Evolutionary conservation across 2,113 vertebrate species (phyloP), one percentile per base, ranked within the genome.

Genomic region (Paraplagusia blochii): DNA sequence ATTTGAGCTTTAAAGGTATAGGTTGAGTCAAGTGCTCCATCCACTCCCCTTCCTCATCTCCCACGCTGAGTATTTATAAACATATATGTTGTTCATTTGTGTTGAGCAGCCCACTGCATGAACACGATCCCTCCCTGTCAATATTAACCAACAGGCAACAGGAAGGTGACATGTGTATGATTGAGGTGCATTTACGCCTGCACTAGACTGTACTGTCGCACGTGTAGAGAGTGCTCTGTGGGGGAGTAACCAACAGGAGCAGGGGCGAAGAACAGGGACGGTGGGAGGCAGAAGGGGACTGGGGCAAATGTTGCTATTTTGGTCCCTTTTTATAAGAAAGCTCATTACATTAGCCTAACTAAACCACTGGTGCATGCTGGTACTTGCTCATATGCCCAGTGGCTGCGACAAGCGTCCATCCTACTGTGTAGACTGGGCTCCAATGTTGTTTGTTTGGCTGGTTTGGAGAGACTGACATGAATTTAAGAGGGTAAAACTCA

Each of bases 11-110:
- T 77, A 76, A 70, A 81, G 81, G 81, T 67, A 72, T 7, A 65
- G 79, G 81, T 83, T 85, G 81, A 88, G 70, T 83, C 77, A 87
- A 85, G 80, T 79, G 74, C 79, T 81, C 71, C 58, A 79, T 76
- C 68, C 51, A 68, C 77, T 77, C 74, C 74, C 57, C 63, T 78
- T 70, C 77, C 57, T 75, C 54, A 62, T 84, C 74, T 82, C 69
- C 75, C 49, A 82, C 81, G 69, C 73, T 67, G 58, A 69, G 77
- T 18, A 44, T 79, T 83, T 80, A 80, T 51, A 84, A 79, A 82
- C 55, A 44, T 49, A 81, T 81, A 56, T 46, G 50, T 55, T 66
- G 74, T 74, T 74, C 83, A 88, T 86, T 86, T 86, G 53, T 18
- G 72, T 64, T 72, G n/a, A 34, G 62, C 80, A 19, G 58, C 81